Percentiles rank a stretch among this genome's conserved stretches.
phyloP scores from a whole-genome alignment of 2,888 invertebrate genomes.

The Dastarcus helophoroides region DNA sequence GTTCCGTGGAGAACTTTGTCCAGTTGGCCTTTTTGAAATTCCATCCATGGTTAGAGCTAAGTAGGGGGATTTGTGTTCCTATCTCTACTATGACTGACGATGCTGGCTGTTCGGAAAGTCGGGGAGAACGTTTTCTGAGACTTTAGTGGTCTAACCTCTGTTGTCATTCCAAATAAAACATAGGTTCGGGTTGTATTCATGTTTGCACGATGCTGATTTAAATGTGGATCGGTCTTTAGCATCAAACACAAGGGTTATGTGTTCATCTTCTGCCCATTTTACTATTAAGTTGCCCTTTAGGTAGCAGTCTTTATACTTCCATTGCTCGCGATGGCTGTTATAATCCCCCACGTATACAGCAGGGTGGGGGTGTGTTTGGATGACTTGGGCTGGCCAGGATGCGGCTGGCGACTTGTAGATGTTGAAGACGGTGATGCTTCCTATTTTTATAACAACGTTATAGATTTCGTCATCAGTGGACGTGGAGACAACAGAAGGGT shows the following conservation, averaged over 20 bases:
- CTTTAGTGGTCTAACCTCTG: too few species aligned
- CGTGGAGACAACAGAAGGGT: conserved; percentile 9
- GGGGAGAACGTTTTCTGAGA: conserved; percentile 5
- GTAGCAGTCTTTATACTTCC: conserved; percentile 10
- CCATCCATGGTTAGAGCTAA: conserved; percentile 11
- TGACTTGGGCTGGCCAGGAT: conserved; percentile 13
- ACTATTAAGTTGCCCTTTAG: conserved; percentile 11
- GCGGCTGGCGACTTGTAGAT: conserved; percentile 13
- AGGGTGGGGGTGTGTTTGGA: conserved; percentile 10
- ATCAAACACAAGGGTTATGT: conserved; percentile 12
- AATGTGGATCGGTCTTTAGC: conserved; percentile 15
- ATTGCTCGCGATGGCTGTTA: conserved; percentile 15
- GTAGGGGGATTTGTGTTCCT: conserved; percentile 10
- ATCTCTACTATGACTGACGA: conserved; percentile 10
- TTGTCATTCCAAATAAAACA: too few species aligned
- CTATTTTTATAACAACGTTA: conserved; percentile 9
- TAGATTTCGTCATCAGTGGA: conserved; percentile 11
- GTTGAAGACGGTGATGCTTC: conserved; percentile 10
- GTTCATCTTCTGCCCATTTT: conserved; percentile 13
- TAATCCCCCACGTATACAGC: conserved; percentile 14
- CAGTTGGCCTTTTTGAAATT: conserved; percentile 13
- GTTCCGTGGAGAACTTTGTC: too few species aligned
- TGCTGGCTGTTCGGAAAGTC: conserved; percentile 15
- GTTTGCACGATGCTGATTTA: conserved; percentile 9
- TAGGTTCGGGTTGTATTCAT: conserved; percentile 10